phyloP scores from a whole-genome alignment of 1,140 invertebrate species.

The Spodoptera litura region DNA sequence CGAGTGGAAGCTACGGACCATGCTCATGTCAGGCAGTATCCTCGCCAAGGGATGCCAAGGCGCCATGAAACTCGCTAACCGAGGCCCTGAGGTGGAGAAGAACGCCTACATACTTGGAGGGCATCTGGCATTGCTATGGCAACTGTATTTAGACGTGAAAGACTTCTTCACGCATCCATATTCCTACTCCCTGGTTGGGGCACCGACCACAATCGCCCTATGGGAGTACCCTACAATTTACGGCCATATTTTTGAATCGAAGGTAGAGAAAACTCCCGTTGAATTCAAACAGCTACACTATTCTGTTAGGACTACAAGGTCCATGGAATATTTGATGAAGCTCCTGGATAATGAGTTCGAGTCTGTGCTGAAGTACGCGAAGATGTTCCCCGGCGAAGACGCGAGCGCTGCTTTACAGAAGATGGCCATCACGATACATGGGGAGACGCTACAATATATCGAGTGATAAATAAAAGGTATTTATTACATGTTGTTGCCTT shows the following conservation, averaged over 20 bases:
- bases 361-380: slow-evolving; percentile 66
- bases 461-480: slow-evolving; percentile 60
- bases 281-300: slow-evolving; percentile 76
- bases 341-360: slow-evolving; percentile 74
- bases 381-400: slow-evolving; percentile 73
- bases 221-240: slow-evolving; percentile 90
- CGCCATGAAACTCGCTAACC: slow-evolving; percentile 91
- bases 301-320: slow-evolving; percentile 72
- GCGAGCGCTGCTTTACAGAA: slow-evolving; percentile 74
- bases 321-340: slow-evolving; percentile 74
- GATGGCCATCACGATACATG: slow-evolving; percentile 74
- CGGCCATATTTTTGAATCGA: slow-evolving; percentile 79
- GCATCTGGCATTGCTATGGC: slow-evolving; percentile 93
- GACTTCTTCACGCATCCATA: slow-evolving; percentile 81
- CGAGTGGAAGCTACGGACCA: slow-evolving; percentile 93
- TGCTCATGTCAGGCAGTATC: slow-evolving; percentile 91
- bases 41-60: slow-evolving; percentile 94
- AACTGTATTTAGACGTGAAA: slow-evolving; percentile 87
- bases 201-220: slow-evolving; percentile 92
- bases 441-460: slow-evolving; percentile 74
- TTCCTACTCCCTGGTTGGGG: slow-evolving; percentile 89
- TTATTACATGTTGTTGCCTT: slow-evolving; percentile 1
- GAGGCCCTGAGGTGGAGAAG: slow-evolving; percentile 88
- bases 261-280: slow-evolving; percentile 69
- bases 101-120: slow-evolving; percentile 93